Percentiles rank a stretch among this genome's conserved stretches.
Evolutionary conservation across 2,797 vertebrate genomes (phyloP).

Genomic region (Zenarchopterus dispar): DNA sequence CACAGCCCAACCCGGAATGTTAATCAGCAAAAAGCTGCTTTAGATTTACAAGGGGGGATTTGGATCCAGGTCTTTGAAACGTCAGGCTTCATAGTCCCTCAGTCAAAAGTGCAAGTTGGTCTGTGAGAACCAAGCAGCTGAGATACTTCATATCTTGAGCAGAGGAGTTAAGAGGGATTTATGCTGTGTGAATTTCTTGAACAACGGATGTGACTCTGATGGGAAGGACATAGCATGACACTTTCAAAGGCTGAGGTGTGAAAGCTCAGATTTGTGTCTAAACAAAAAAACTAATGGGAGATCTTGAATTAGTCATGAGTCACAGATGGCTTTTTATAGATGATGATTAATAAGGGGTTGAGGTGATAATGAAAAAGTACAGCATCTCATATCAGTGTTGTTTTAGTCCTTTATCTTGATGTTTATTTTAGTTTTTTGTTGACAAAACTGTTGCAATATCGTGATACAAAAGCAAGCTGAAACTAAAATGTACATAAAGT

Average conservation of each 20-base stretch:
- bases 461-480: neutral
- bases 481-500: neutral
- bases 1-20: slow-evolving; percentile 64
- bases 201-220: neutral
- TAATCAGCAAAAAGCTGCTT: slow-evolving; percentile 78
- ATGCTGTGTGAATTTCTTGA: neutral
- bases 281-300: neutral
- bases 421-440: neutral
- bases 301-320: neutral
- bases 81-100: slow-evolving; percentile 50
- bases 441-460: neutral
- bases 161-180: slow-evolving; percentile 5
- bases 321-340: slow-evolving; percentile 9
- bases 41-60: slow-evolving; percentile 74
- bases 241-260: slow-evolving; percentile 17
- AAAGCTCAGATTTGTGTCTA: slow-evolving; percentile 14
- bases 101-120: slow-evolving; percentile 41
- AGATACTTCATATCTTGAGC: slow-evolving; percentile 9
- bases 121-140: slow-evolving; percentile 53
- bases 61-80: slow-evolving; percentile 67
- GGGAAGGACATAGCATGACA: slow-evolving; percentile 5
- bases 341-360: neutral
- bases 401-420: slow-evolving; percentile 2
- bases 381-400: neutral
- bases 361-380: slow-evolving; percentile 45